Evolutionary conservation across 2,113 vertebrate genomes (phyloP), one percentile per base, ranked within the genome.

Genomic region (Mystacornis crossleyi): DNA sequence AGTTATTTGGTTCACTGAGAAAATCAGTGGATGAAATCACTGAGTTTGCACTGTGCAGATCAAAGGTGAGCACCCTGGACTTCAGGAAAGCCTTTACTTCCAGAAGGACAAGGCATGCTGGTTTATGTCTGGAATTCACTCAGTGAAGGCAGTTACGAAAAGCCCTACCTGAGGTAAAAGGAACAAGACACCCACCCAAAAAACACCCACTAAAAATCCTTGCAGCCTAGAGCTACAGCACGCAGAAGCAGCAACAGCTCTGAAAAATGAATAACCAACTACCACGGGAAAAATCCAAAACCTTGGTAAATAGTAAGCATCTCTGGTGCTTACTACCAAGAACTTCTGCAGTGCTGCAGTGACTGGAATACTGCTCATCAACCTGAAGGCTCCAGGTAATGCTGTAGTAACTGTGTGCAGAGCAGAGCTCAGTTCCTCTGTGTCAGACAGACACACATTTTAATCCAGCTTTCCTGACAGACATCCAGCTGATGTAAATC

Each of bases 1-100:
- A 60, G 31, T 20, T 7, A 11, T 6, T 34, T 34, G n/a, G n/a
- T 14, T 64, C 81, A 47, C 36, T 20, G 20, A 50, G 34, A 50
- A 64, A 57, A 33, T 4, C 4, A 34, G 3, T 0, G 0, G 23
- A 16, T 34, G 26, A 31, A 58, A 38, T 8, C 28, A 57, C 10
- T 8, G 31, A 18, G 24, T 7, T 15, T 34, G 62, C 38, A 20
- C 34, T 6, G 15, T 2, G n/a, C 29, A 79, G n/a, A n/a, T 4
- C 10, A 9, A 65, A 75, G 48, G 29, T 31, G 33, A 79, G 23
- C 25, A 51, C 6, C 43, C 31, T 10, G 40, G 24, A 47, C 20
- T 8, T 20, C 42, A 54, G 25, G 28, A 36, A 28, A 2, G 61
- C 23, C 29, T 21, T 18, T 6, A 12, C 12, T 53, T 28, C 17